Evolutionary conservation across 2,888 invertebrate species (phyloP).

Genomic region (Nudaria mundana): DNA sequence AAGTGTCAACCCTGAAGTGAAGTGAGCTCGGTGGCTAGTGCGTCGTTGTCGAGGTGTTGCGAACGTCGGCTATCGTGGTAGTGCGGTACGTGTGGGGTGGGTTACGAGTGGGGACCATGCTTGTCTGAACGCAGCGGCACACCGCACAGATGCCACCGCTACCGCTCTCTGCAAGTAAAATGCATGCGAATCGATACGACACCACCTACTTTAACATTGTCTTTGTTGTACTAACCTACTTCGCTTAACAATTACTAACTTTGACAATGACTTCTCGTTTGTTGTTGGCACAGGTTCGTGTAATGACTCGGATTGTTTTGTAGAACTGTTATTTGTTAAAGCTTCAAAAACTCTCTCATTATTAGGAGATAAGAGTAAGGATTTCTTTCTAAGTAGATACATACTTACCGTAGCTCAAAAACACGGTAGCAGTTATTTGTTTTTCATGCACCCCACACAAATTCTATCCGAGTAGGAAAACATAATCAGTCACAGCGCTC

Average conservation of each 20-base stretch:
- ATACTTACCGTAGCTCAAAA: too few relatives aligned
- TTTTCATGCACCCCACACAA: conserved; percentile 5
- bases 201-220: conserved; percentile 65
- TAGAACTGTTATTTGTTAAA: background rate
- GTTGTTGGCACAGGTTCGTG: background rate
- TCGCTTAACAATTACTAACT: conserved; percentile 31
- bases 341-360: too few relatives aligned
- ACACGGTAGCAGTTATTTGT: conserved; percentile 4
- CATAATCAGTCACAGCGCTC: conserved; percentile 25
- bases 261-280: conserved; percentile 17
- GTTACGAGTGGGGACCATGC: conserved; percentile 39
- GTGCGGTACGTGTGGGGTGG: conserved; percentile 33
- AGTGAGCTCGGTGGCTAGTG: conserved; percentile 66
- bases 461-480: conserved; percentile 23
- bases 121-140: conserved; percentile 63
- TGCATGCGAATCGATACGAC: conserved; percentile 75
- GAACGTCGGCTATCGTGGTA: conserved; percentile 72
- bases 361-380: too few relatives aligned
- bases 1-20: conserved; percentile 55
- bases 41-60: conserved; percentile 75
- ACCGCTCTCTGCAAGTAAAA: conserved; percentile 38
- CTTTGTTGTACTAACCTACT: conserved; percentile 76
- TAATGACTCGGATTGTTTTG: background rate
- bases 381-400: background rate
- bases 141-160: conserved; percentile 62